These are phyloP conservation scores for Ginglymostoma cirratum DNA, from an alignment of 2,113 vertebrate genomes.

Conservation along the genomic window DNA sequence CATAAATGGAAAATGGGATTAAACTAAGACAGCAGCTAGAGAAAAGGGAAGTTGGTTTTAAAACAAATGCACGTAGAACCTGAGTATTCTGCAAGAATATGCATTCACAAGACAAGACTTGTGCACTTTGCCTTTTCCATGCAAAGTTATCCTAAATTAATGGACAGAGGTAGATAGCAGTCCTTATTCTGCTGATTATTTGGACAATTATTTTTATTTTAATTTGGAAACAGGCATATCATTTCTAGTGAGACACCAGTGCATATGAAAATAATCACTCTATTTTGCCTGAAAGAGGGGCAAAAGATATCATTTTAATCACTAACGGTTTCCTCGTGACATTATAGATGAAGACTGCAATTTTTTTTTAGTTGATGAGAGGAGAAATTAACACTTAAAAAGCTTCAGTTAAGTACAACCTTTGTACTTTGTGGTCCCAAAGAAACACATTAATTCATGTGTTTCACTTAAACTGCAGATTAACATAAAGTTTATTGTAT, in stretches of 20 bases:
- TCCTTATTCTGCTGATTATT: not conserved
- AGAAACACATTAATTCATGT: not conserved
- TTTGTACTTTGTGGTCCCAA: not conserved
- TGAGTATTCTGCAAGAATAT: not conserved
- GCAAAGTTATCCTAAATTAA: not conserved
- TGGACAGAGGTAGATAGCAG: not conserved
- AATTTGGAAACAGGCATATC: not conserved
- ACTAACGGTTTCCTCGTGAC: not conserved
- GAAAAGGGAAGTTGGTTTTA: not conserved
- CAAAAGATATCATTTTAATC: not conserved
- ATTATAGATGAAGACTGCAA: not conserved
- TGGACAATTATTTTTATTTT: not conserved
- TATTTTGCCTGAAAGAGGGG: not conserved
- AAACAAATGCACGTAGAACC: not conserved
- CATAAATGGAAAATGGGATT: not conserved
- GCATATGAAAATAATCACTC: not conserved
- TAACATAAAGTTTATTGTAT: not conserved
- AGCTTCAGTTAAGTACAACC: not conserved
- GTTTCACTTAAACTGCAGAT: not conserved
- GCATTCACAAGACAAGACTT: not conserved
- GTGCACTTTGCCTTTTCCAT: not conserved
- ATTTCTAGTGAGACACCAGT: not conserved
- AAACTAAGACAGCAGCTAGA: not conserved
- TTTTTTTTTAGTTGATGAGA: not conserved
- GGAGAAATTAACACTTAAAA: not conserved